Conservation (phyloP, 2,113 vertebrate genomes). For the Apeltes quadracus region DNA sequence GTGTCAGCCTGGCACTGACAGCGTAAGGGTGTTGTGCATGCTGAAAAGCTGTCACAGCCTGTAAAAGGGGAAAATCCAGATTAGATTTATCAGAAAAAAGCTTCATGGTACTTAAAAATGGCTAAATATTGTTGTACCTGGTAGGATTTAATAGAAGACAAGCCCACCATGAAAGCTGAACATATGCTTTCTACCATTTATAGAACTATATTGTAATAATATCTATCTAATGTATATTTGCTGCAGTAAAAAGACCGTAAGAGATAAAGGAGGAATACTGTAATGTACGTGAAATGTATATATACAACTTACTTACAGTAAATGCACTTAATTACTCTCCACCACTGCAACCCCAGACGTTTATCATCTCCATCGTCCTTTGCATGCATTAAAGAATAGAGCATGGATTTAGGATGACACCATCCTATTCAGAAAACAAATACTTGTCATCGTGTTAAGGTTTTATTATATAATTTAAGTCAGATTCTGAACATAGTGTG, state of each 20-base stretch:
- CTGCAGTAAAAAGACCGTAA: too few relatives aligned
- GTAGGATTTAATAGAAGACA: background rate
- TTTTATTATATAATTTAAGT: background rate
- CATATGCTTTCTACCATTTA: too few relatives aligned
- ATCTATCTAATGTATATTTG: background rate
- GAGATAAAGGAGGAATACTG: too few relatives aligned
- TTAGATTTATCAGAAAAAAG: too few relatives aligned
- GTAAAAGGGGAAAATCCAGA: too few relatives aligned
- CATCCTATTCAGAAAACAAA: background rate
- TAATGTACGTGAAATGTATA: background rate
- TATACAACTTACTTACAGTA: background rate
- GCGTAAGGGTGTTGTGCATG: background rate
- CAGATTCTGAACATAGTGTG: background rate
- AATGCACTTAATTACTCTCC: background rate
- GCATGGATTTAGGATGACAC: background rate
- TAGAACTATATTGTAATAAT: background rate
- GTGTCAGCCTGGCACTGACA: background rate
- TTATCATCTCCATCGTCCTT: background rate
- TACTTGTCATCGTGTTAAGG: background rate
- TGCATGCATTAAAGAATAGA: background rate
- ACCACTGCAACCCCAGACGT: background rate
- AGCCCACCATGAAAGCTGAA: background rate
- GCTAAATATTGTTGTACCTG: background rate
- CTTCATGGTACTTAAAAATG: background rate
- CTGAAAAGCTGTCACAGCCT: too few relatives aligned